Evolutionary conservation across 2,797 vertebrate species (phyloP).

Genomic region (Eulemur coronatus): DNA sequence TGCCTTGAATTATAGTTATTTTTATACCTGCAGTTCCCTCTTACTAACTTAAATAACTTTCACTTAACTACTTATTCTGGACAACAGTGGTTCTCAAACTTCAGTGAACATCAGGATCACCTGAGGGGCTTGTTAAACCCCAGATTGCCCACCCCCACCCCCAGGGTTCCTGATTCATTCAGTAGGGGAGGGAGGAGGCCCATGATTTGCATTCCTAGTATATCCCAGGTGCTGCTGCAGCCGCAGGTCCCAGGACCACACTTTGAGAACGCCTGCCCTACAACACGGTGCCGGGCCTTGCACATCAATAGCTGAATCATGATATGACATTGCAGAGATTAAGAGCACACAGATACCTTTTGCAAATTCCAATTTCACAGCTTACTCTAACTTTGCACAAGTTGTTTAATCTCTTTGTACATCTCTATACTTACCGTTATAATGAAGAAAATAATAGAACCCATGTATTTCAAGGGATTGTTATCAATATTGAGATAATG

Average conservation of each 20-base stretch:
- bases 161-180: neutral
- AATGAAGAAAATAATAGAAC: neutral
- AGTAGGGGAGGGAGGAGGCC: neutral
- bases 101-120: neutral
- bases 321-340: neutral
- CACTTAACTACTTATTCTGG: neutral
- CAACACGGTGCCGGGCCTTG: neutral
- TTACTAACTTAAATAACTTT: neutral
- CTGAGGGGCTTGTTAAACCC: neutral
- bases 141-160: neutral
- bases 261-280: neutral
- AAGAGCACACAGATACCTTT: neutral
- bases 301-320: neutral
- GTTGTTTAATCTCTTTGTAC: neutral
- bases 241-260: neutral
- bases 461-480: neutral
- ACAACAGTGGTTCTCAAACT: neutral
- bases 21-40: neutral
- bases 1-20: neutral
- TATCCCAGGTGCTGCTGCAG: neutral
- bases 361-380: neutral
- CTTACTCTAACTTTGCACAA: neutral
- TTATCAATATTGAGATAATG: neutral
- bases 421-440: neutral
- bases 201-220: neutral